A percentile compares a stretch with the other conserved stretches of the same genome.
phyloP scores from a whole-genome alignment of 2,797 vertebrate species.

The Bradypodion pumilum region DNA sequence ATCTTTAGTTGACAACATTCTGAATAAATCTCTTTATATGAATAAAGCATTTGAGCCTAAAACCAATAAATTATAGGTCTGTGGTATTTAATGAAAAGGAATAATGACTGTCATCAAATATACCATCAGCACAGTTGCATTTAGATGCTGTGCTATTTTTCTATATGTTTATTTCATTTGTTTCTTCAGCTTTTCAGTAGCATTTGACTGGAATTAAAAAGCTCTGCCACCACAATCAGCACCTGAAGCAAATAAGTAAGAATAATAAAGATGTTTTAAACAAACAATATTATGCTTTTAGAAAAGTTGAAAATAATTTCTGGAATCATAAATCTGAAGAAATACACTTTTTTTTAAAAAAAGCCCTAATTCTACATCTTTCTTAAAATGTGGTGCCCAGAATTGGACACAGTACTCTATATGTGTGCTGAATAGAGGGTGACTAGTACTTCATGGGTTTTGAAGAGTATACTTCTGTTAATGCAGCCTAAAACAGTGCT shows the following conservation, averaged over 20 bases:
- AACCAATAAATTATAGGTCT: background rate
- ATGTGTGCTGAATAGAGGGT: too few species aligned
- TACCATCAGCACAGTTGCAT: background rate
- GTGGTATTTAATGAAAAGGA: conserved; percentile 7
- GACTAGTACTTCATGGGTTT: too few species aligned
- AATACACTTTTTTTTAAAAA: background rate
- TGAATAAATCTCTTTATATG: background rate
- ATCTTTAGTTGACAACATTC: background rate
- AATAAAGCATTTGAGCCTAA: conserved; percentile 1
- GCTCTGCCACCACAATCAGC: background rate
- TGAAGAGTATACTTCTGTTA: too few species aligned
- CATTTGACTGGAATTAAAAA: background rate
- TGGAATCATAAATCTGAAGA: conserved; percentile 1
- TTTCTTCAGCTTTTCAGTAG: background rate
- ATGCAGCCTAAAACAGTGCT: too few species aligned
- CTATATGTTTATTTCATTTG: background rate
- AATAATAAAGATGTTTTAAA: background rate
- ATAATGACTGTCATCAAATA: background rate
- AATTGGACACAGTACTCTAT: too few species aligned
- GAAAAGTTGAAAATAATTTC: too few species aligned
- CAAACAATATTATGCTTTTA: background rate
- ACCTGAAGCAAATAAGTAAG: background rate
- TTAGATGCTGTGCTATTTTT: conserved; percentile 9
- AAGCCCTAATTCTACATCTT: too few species aligned
- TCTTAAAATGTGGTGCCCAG: too few species aligned